phyloP scores from a whole-genome alignment of 2,888 invertebrate species.

The Tinea semifulvella region DNA sequence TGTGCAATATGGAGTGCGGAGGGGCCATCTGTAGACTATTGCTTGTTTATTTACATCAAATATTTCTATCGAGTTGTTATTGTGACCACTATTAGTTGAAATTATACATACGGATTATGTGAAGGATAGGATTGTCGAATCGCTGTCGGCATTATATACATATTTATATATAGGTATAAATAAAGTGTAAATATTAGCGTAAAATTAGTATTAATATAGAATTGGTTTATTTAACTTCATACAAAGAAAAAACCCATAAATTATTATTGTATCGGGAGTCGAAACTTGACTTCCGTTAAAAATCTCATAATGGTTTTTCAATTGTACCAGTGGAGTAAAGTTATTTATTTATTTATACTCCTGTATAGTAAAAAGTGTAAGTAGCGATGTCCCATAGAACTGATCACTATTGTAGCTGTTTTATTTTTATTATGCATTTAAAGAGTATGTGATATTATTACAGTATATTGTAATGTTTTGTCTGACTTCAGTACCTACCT shows the following conservation, averaged over 20 bases:
- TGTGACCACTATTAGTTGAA: conserved; percentile 64
- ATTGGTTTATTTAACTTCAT: conserved; percentile 65
- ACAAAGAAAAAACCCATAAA: conserved; percentile 63
- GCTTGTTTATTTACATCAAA: conserved; percentile 65
- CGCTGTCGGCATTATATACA: conserved; percentile 49
- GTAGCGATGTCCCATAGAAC: conserved; percentile 12
- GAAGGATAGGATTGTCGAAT: conserved; percentile 58
- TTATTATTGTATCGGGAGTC: conserved; percentile 64
- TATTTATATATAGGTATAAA: conserved; percentile 67
- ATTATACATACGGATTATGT: conserved; percentile 61
- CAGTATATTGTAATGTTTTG: conserved; percentile 60
- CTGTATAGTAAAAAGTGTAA: conserved; percentile 1
- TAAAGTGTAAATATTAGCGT: conserved; percentile 64
- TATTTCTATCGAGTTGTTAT: conserved; percentile 65
- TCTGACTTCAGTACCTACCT: conserved; percentile 50
- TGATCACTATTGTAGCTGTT: conserved; percentile 12
- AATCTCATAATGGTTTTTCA: conserved; percentile 64
- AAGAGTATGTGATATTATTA: conserved; percentile 63
- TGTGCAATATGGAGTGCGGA: conserved; percentile 51
- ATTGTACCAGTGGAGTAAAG: conserved; percentile 60
- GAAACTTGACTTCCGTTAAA: conserved; percentile 60
- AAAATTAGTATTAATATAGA: conserved; percentile 65
- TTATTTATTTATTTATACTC: conserved; percentile 49
- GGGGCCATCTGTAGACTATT: conserved; percentile 45
- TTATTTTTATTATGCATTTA: conserved; percentile 45